phyloP scores from a whole-genome alignment of 1,140 invertebrate genomes.

The Atta colombica region DNA sequence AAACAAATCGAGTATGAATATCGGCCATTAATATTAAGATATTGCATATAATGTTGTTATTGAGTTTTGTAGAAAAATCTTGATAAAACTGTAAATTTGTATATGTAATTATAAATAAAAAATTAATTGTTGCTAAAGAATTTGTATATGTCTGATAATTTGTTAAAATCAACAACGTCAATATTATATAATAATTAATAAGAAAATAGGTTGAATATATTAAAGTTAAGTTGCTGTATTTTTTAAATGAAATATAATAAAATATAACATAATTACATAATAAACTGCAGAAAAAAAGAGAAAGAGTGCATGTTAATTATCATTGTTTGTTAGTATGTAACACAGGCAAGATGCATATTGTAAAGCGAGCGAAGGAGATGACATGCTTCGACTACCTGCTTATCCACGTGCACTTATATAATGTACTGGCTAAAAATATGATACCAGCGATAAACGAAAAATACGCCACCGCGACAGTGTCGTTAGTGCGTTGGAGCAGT shows the following conservation, averaged over 20 bases:
- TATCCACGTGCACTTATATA: conserved; percentile 38
- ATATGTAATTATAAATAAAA: conserved; percentile 27
- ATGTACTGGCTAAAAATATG: conserved; percentile 39
- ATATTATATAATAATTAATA: neutral
- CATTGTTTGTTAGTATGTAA: no score
- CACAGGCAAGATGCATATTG: no score
- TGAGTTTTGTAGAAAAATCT: conserved; percentile 20
- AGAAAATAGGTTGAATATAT: conserved; percentile 23
- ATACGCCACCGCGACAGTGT: neutral
- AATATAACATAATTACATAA: no score
- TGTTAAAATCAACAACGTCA: neutral
- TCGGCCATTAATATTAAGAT: no score
- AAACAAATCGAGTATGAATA: no score
- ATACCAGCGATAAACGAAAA: conserved; percentile 11
- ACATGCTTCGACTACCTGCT: neutral
- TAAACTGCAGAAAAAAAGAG: no score
- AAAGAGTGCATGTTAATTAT: no score
- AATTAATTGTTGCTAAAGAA: neutral
- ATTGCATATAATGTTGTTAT: neutral
- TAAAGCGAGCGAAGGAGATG: neutral
- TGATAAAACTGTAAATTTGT: neutral
- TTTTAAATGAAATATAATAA: neutral
- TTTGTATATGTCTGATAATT: conserved; percentile 37
- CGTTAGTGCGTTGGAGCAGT: neutral
- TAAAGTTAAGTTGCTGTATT: neutral